Percentiles rank a stretch among this genome's conserved stretches.
These are phyloP conservation scores for Meiosimyza platycephala DNA, from an alignment of 2,888 invertebrate genomes.

Conservation along the genomic window DNA sequence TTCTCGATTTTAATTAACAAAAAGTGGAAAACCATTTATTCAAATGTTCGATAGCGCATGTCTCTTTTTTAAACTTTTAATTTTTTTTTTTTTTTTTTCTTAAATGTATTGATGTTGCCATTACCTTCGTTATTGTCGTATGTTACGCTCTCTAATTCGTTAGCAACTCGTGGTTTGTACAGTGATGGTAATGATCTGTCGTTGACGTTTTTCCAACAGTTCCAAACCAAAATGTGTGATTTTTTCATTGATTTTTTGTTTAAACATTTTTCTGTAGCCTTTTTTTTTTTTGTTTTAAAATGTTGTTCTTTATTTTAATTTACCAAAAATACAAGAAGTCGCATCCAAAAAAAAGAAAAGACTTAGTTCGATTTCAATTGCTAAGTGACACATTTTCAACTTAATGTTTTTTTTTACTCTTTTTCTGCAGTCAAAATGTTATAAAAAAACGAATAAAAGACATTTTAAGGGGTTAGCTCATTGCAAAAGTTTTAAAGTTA, in stretches of 20 bases:
- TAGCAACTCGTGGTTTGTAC: neutral
- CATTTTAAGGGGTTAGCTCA: too few relatives aligned
- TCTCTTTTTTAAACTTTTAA: neutral
- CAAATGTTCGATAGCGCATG: constrained; percentile 37
- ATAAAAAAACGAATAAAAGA: too few relatives aligned
- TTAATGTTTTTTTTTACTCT: too few relatives aligned
- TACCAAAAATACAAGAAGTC: constrained; percentile 2
- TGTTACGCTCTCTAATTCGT: neutral
- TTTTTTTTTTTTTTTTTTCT: constrained; percentile 8
- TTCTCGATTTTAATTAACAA: too few relatives aligned
- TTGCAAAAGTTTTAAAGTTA: too few relatives aligned
- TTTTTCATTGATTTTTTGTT: neutral
- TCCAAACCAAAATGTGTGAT: constrained; percentile 8
- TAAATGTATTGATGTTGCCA: neutral
- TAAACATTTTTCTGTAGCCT: too few relatives aligned
- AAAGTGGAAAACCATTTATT: constrained; percentile 31
- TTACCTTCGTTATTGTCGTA: neutral
- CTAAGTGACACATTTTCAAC: too few relatives aligned
- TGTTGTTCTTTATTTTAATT: constrained; percentile 1
- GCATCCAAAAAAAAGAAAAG: neutral
- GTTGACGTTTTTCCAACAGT: neutral
- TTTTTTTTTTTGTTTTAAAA: too few relatives aligned
- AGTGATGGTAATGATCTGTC: neutral
- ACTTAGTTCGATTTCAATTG: too few relatives aligned
- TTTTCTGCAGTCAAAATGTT: too few relatives aligned